Conservation (phyloP, 2,797 vertebrate genomes). For the Phoebastria nigripes region DNA sequence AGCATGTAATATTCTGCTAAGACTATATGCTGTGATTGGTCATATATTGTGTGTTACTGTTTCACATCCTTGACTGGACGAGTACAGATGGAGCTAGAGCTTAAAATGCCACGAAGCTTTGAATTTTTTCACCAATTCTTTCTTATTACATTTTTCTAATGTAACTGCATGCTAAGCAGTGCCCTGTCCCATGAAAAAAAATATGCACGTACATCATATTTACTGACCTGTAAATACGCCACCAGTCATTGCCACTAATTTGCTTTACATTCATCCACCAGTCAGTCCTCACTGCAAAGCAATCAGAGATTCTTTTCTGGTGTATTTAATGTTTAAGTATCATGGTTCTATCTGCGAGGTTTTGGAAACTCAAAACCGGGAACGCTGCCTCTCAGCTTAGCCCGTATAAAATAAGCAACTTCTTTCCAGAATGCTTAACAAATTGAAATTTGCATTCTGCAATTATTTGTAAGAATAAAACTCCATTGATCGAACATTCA, state of each 20-base stretch:
- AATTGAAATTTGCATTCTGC: slow-evolving; percentile 15
- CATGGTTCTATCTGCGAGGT: neutral
- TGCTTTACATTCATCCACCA: neutral
- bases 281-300: neutral
- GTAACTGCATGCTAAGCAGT: neutral
- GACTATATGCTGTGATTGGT: neutral
- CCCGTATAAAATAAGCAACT: neutral
- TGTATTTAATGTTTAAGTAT: neutral
- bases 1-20: neutral
- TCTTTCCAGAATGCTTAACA: neutral
- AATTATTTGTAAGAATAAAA: slow-evolving; percentile 25
- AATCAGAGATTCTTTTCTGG: neutral
- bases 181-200: neutral
- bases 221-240: neutral
- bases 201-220: neutral
- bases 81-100: neutral
- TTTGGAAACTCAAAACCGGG: neutral
- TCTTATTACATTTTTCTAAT: neutral
- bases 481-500: slow-evolving; percentile 18
- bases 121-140: neutral
- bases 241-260: slow-evolving; percentile 8
- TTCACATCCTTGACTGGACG: neutral
- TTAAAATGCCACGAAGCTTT: slow-evolving; percentile 14
- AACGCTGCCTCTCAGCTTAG: neutral
- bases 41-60: neutral